Evolutionary conservation across 2,797 vertebrate genomes (phyloP).

Genomic region (Gymnocypris eckloni): DNA sequence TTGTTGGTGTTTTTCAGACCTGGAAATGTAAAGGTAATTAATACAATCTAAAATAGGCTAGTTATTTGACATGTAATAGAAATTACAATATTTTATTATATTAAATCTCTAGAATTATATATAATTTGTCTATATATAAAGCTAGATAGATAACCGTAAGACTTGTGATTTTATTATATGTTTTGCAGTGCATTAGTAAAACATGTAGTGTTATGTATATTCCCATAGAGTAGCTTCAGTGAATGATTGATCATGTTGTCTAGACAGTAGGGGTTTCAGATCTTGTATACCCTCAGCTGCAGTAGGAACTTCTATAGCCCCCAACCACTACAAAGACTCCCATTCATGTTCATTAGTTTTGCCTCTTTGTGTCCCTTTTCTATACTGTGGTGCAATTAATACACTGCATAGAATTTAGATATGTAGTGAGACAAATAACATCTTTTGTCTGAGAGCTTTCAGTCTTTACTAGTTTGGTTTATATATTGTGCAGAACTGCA

Average conservation of each 20-base stretch:
- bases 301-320: background rate
- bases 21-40: background rate
- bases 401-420: background rate
- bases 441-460: constrained; percentile 62
- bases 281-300: constrained; percentile 21
- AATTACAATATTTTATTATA: background rate
- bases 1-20: no score
- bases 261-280: constrained; percentile 13
- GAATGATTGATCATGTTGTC: constrained; percentile 26
- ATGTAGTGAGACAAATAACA: constrained; percentile 65
- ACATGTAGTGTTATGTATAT: background rate
- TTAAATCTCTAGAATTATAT: background rate
- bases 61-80: background rate
- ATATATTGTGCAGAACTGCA: background rate
- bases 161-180: background rate
- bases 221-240: background rate
- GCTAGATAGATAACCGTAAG: background rate
- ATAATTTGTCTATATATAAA: background rate
- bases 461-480: background rate
- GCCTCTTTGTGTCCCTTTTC: constrained; percentile 8
- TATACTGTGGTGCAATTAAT: constrained; percentile 28
- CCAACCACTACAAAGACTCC: constrained; percentile 12
- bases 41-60: no score
- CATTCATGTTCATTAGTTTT: constrained; percentile 28
- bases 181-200: background rate